Evolutionary conservation across 2,888 invertebrate genomes (phyloP), one percentile per base, ranked within the genome.

Genomic region (Parasteatoda lunata): DNA sequence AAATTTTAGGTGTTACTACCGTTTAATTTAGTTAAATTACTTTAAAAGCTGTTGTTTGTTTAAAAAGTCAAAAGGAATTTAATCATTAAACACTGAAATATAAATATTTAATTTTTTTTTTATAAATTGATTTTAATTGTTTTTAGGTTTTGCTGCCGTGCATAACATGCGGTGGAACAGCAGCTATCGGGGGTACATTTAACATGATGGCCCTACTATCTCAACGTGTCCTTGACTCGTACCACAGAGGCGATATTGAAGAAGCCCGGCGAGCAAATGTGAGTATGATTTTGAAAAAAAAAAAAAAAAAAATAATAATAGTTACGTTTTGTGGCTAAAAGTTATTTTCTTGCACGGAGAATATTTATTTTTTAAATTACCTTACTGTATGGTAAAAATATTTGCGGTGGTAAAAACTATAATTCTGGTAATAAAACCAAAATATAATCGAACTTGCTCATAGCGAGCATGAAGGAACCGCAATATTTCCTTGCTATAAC

Each of bases 121-220:
- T 0, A 13, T 59, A 4, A n/a, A 13, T 70, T 15, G 5, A 3
- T 13, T 59, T 59, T 4, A 3, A 13, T 76, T 48, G 45, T 11
- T 48, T 59, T 52, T 49, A 89, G 89, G 82, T 88, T 13, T 64
- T 88, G 51, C 70, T 89, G 49, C 83, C 89, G 5, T 88, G 84
- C 54, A n/a, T 89, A 52, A 47, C 89, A 4, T 66, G 84, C 49
- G 89, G 89, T 4, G 89, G 88, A 2, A 82, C 78, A 3, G 84
- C 88, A 7, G 88, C 88, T 2, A 79, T 89, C 4, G 89, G 89
- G 9, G 85, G 82, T 1, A 69, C 78, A 5, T 88, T 88, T 51
- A 89, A 88, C 71, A 85, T 89, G 45, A 88, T 89, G 85, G 85
- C 85, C 7, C 82, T 82, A 4, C n/a, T 78, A 13, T 69, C 76